phyloP scores from a whole-genome alignment of 2,797 vertebrate species.

The Amniataba percoides region DNA sequence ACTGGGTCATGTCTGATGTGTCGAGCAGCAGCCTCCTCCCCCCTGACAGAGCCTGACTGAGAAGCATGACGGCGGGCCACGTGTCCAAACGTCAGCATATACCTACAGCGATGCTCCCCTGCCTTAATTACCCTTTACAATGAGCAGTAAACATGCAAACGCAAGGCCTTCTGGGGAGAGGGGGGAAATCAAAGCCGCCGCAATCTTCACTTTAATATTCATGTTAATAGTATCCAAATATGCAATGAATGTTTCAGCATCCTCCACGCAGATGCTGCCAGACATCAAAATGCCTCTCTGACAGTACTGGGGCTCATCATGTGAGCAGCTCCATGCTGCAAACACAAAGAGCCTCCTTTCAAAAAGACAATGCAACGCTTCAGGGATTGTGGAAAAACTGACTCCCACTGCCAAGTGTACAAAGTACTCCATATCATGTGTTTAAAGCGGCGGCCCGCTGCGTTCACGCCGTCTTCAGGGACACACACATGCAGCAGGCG shows the following conservation, averaged over 20 bases:
- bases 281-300: slow-evolving; percentile 72
- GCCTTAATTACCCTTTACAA: slow-evolving; percentile 62
- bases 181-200: slow-evolving; percentile 48
- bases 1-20: slow-evolving; percentile 81
- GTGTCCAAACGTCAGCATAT: slow-evolving; percentile 48
- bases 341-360: slow-evolving; percentile 75
- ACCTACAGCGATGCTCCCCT: slow-evolving; percentile 35
- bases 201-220: slow-evolving; percentile 53
- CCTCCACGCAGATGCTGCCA: slow-evolving; percentile 46
- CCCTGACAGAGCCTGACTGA: slow-evolving; percentile 50
- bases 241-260: slow-evolving; percentile 71
- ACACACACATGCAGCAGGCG: slow-evolving; percentile 49
- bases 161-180: slow-evolving; percentile 34
- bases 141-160: slow-evolving; percentile 57
- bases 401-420: slow-evolving; percentile 74
- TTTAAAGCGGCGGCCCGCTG: slow-evolving; percentile 63
- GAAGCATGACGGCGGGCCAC: slow-evolving; percentile 42
- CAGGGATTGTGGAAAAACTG: slow-evolving; percentile 68
- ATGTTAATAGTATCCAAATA: slow-evolving; percentile 70
- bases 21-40: slow-evolving; percentile 54
- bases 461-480: slow-evolving; percentile 57
- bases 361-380: slow-evolving; percentile 79
- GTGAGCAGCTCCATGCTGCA: slow-evolving; percentile 65
- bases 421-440: slow-evolving; percentile 70
- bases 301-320: slow-evolving; percentile 73